Base-by-base conservation (phyloP, 2,888 invertebrate genomes). In the Leptarthrus brevirostris region DNA sequence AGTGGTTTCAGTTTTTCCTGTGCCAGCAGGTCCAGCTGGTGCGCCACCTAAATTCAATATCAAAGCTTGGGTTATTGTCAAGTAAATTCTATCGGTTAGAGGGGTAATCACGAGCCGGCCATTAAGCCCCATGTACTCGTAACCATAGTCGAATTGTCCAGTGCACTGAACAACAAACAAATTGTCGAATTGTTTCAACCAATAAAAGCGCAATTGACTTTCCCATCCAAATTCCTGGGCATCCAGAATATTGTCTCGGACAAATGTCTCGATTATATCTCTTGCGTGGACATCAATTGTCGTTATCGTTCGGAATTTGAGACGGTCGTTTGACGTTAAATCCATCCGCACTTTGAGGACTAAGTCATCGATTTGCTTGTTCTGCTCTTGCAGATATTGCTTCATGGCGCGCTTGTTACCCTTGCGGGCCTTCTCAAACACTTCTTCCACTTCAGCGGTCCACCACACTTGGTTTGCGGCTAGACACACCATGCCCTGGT, bases 61-160 rank as follows among this genome's bases (percentile, higher is more conserved):
- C 66, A 97, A 87, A 0, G 96, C 96, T 84, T 96, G 96, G 0
- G 97, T 97, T 73, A 97, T 92, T 0, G 96, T 96, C 75, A 97
- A 87, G 83, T 96, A 96, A 79, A 96, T 96, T 74, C 96, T 88
- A 83, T 97, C 97, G 0, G 97, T 97, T 2, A 97, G 86, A 0
- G 96, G 96, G 0, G 97, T 97, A 75, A 96, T 93, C 6, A 97
- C 96, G 73, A 97, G 87, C 47, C 96, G 90, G 0, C 95, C 96
- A 83, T 95, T 96, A 8, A 96, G 85, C 0, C 97, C 97, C 95
- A 96, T 96, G 83, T 97, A 97, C 82, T 97, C 97, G 82, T 96
- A 97, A 3, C 97, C 97, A 80, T 96, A 97, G 76, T 95, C 93
- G 82, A 97, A 97, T 20, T 89, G 86, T 84, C 90, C 91, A 18